A percentile compares a stretch with the other conserved stretches of the same genome.
These are phyloP conservation scores for Archips crataeganus DNA, from an alignment of 2,888 invertebrate genomes.

Conservation along the genomic window DNA sequence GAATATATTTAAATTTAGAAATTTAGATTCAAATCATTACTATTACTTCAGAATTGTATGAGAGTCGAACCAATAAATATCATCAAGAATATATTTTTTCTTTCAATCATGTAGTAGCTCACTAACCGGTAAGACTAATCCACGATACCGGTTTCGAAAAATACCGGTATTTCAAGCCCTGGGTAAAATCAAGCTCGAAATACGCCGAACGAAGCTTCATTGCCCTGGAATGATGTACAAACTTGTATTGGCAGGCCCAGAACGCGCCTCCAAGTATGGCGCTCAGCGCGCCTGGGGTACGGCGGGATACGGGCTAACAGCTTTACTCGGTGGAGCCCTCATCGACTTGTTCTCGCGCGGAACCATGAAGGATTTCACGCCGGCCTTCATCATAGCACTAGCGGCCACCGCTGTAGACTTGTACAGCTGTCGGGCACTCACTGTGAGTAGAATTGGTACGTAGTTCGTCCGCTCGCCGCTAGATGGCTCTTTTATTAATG, in stretches of 20 bases:
- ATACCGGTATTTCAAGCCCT: no score
- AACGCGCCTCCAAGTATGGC: constrained; percentile 89
- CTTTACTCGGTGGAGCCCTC: constrained; percentile 89
- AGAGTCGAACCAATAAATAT: no score
- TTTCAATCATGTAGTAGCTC: no score
- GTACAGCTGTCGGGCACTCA: constrained; percentile 87
- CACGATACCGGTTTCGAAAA: no score
- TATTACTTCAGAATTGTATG: no score
- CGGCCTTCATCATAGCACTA: constrained; percentile 89
- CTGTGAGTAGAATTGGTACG: constrained; percentile 70
- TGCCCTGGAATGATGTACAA: no score
- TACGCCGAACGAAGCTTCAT: no score
- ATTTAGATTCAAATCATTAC: no score
- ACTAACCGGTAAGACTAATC: no score
- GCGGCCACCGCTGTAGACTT: constrained; percentile 88
- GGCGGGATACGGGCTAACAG: constrained; percentile 91
- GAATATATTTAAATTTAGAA: no score
- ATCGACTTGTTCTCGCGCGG: constrained; percentile 87
- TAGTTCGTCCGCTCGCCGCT: not conserved
- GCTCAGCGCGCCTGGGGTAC: constrained; percentile 94
- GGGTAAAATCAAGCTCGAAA: no score
- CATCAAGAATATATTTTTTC: no score
- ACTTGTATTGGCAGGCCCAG: constrained; percentile 81
- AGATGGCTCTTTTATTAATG: not conserved
- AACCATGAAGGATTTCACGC: constrained; percentile 88